Evolutionary conservation across 2,888 invertebrate species (phyloP).

Genomic region (Cheilosia grossa): DNA sequence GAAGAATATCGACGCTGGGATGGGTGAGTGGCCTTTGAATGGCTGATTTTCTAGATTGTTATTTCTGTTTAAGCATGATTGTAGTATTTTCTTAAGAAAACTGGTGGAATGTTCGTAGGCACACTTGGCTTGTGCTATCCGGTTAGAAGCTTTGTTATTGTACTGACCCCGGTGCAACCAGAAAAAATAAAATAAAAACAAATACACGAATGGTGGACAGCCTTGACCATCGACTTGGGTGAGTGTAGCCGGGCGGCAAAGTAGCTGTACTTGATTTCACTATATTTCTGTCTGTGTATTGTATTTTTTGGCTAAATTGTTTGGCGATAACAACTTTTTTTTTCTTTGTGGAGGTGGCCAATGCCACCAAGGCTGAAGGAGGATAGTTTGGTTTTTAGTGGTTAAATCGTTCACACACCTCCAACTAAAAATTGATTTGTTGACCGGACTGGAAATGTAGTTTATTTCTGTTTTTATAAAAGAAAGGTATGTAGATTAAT

Average conservation of each 20-base stretch:
- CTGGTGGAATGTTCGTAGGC: background rate
- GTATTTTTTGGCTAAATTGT: background rate
- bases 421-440: too few relatives aligned
- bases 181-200: background rate
- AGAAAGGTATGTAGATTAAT: too few relatives aligned
- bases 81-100: background rate
- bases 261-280: background rate
- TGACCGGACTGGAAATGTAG: too few relatives aligned
- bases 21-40: slow-evolving; percentile 14
- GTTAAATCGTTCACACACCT: too few relatives aligned
- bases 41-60: background rate
- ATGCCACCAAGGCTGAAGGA: too few relatives aligned
- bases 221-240: slow-evolving; percentile 4
- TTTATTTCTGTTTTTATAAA: too few relatives aligned
- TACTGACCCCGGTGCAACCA: background rate
- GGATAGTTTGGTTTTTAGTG: too few relatives aligned
- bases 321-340: too few relatives aligned
- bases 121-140: too few relatives aligned
- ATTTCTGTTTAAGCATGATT: background rate
- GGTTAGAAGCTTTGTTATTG: background rate
- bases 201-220: background rate
- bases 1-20: background rate
- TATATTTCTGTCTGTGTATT: background rate
- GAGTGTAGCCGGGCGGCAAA: background rate
- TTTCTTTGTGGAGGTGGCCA: too few relatives aligned